These are phyloP conservation scores for Cyprinodon diabolis DNA, from an alignment of 2,797 vertebrate genomes.

Conservation along the genomic window DNA sequence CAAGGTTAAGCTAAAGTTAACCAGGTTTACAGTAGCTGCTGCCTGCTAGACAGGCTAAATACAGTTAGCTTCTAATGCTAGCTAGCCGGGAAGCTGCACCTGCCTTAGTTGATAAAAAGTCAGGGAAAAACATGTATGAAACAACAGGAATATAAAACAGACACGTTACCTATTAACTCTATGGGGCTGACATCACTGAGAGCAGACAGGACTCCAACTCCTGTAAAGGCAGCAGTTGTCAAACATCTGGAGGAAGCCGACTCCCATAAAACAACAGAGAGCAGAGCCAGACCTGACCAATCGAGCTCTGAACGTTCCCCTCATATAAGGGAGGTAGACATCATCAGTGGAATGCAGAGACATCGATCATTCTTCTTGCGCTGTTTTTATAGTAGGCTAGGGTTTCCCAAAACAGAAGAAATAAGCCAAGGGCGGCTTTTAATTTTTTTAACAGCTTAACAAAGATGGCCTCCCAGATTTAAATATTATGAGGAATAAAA, in stretches of 20 bases:
- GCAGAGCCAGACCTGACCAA: constrained; percentile 39
- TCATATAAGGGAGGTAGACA: constrained; percentile 36
- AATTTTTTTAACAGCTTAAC: too few species aligned
- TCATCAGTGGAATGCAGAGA: constrained; percentile 20
- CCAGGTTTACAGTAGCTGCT: neutral
- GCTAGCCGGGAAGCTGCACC: constrained; percentile 14
- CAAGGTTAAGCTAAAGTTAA: constrained; percentile 2
- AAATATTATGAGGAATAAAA: too few species aligned
- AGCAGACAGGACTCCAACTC: neutral
- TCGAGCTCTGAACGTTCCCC: constrained; percentile 30
- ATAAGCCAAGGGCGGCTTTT: too few species aligned
- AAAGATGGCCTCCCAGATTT: too few species aligned
- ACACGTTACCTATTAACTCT: constrained; percentile 43
- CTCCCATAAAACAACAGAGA: constrained; percentile 27
- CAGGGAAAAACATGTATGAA: neutral
- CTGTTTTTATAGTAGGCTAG: too few species aligned
- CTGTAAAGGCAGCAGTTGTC: constrained; percentile 14
- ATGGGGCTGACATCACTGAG: constrained; percentile 47
- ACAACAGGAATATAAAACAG: neutral
- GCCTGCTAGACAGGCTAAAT: constrained; percentile 14
- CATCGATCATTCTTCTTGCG: constrained; percentile 20
- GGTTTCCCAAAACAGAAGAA: too few species aligned
- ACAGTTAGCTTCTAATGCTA: constrained; percentile 43
- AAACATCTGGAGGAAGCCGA: constrained; percentile 38
- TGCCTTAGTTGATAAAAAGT: neutral